Evolutionary conservation across 2,888 invertebrate species (phyloP).

Genomic region (Chelonus formosanus): DNA sequence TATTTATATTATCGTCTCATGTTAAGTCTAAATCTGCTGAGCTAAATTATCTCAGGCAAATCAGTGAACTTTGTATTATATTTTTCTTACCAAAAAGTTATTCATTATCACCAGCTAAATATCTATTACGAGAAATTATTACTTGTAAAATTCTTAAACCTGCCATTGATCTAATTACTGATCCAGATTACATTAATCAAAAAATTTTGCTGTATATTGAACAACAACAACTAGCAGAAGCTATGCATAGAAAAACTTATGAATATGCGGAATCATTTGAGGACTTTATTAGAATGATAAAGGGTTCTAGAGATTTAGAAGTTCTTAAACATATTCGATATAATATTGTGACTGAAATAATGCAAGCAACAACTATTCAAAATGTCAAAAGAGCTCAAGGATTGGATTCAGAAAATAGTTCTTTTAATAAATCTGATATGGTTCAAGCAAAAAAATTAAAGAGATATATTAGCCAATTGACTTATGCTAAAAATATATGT

Average conservation of each 20-base stretch:
- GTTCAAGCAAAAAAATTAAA: slow-evolving; percentile 83
- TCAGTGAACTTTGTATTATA: slow-evolving; percentile 84
- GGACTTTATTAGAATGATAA: slow-evolving; percentile 86
- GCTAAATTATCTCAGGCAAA: slow-evolving; percentile 80
- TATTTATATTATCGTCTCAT: slow-evolving; percentile 79
- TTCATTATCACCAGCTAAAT: slow-evolving; percentile 79
- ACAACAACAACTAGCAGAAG: slow-evolving; percentile 79
- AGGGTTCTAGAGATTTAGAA: slow-evolving; percentile 81
- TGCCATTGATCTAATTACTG: slow-evolving; percentile 83
- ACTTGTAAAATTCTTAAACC: slow-evolving; percentile 86
- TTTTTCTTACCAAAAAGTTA: slow-evolving; percentile 84
- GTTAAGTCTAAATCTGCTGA: slow-evolving; percentile 79
- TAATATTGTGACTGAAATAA: slow-evolving; percentile 89
- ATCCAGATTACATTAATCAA: slow-evolving; percentile 91
- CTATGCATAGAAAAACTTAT: slow-evolving; percentile 82
- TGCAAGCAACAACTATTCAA: slow-evolving; percentile 92
- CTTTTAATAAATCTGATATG: slow-evolving; percentile 78
- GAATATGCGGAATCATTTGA: slow-evolving; percentile 91
- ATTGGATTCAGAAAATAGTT: slow-evolving; percentile 71
- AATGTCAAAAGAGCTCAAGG: slow-evolving; percentile 89
- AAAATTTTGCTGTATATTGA: slow-evolving; percentile 85
- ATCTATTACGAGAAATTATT: slow-evolving; percentile 83
- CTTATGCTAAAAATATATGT: slow-evolving; percentile 82
- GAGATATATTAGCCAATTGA: slow-evolving; percentile 83
- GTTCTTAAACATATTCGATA: slow-evolving; percentile 85